Evolutionary conservation across 2,797 vertebrate species (phyloP).

Genomic region (Hylomyscus alleni): DNA sequence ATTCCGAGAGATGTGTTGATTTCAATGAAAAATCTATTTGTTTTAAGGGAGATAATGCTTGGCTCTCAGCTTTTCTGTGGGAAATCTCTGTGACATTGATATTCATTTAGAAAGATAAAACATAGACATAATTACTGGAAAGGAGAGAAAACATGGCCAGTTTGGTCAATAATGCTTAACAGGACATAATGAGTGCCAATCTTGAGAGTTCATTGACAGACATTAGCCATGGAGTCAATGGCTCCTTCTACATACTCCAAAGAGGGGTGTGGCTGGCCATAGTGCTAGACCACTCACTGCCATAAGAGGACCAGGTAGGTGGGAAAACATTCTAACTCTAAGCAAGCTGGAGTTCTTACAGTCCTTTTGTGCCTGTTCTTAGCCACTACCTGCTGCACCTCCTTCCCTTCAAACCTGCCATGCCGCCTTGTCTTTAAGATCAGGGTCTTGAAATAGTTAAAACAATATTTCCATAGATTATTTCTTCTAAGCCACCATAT

Average conservation of each 20-base stretch:
- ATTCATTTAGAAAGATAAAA: constrained; percentile 76
- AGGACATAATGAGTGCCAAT: not conserved
- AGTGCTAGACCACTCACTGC: not conserved
- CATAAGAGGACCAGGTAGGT: not conserved
- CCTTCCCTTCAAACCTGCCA: too few species aligned
- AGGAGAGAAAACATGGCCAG: not conserved
- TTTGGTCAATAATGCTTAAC: constrained; percentile 68
- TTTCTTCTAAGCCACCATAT: not conserved
- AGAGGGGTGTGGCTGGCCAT: not conserved
- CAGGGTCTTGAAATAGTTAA: not conserved
- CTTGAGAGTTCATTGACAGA: constrained; percentile 7
- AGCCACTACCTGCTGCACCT: too few species aligned
- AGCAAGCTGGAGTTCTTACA: not conserved
- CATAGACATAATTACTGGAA: constrained; percentile 63
- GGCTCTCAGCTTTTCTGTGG: constrained; percentile 68
- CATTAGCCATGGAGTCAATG: not conserved
- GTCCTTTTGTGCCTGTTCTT: accelerated
- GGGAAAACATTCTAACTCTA: not conserved
- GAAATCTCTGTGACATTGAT: constrained; percentile 72
- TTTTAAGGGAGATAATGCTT: constrained; percentile 84
- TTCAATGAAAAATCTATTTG: constrained; percentile 91
- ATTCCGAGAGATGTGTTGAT: constrained; percentile 91
- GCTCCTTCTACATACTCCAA: not conserved
- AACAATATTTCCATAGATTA: not conserved
- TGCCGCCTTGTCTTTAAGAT: too few species aligned